Conservation (phyloP, 2,888 invertebrate species). For the Spodoptera littoralis region DNA sequence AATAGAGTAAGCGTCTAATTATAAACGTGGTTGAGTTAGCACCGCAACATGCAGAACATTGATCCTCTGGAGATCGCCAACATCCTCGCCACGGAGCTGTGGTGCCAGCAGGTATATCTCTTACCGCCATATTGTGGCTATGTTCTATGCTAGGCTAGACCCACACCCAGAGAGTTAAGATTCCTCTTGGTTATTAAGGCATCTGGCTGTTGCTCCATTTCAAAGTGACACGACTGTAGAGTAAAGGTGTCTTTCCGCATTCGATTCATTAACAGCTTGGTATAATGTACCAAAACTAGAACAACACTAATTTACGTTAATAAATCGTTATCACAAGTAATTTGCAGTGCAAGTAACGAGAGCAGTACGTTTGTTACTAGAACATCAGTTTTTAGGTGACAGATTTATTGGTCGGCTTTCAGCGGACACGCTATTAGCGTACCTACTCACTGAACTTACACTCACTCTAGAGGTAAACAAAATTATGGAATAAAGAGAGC, state of each 20-base stretch:
- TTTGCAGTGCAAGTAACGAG: constrained; percentile 51
- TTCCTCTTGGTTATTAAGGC: constrained; percentile 10
- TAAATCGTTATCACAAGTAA: constrained; percentile 50
- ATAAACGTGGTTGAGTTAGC: constrained; percentile 84
- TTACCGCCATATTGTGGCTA: constrained; percentile 13
- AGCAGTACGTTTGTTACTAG: constrained; percentile 41
- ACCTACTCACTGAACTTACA: constrained; percentile 41
- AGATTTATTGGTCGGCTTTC: constrained; percentile 70
- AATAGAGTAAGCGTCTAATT: constrained; percentile 89
- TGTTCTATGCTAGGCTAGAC: constrained; percentile 20
- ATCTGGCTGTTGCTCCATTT: constrained; percentile 25
- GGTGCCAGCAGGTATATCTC: constrained; percentile 93
- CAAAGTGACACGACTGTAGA: constrained; percentile 21
- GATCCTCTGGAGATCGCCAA: constrained; percentile 95
- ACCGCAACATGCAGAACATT: constrained; percentile 88
- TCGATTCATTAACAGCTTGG: constrained; percentile 26
- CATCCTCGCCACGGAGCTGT: constrained; percentile 94
- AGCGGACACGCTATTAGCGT: constrained; percentile 60
- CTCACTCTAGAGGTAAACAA: constrained; percentile 44
- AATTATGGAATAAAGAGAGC: constrained; percentile 24
- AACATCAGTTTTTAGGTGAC: constrained; percentile 61
- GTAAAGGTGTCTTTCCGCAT: constrained; percentile 31
- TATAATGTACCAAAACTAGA: constrained; percentile 28
- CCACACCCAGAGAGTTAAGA: constrained; percentile 7
- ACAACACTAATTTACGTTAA: constrained; percentile 42